Conservation (phyloP, 2,888 invertebrate species). For the Nymphalis urticae region DNA sequence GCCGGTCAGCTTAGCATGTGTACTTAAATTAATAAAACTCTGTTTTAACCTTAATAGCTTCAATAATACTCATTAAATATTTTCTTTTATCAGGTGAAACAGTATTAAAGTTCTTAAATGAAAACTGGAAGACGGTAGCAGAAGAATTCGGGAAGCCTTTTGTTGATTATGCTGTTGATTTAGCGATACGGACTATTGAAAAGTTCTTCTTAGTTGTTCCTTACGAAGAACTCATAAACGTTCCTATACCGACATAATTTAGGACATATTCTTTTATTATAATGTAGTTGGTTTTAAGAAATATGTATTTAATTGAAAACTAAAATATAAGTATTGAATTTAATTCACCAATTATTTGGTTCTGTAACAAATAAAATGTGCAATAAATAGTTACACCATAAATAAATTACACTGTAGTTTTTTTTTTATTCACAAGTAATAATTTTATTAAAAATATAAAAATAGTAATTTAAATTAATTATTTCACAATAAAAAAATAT, state of each 20-base stretch:
- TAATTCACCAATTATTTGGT: too few relatives aligned
- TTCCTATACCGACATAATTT: conserved; percentile 57
- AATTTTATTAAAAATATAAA: too few relatives aligned
- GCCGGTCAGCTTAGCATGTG: too few relatives aligned
- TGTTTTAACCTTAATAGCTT: too few relatives aligned
- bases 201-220: conserved; percentile 70
- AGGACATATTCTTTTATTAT: not conserved
- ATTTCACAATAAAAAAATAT: too few relatives aligned
- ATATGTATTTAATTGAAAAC: not conserved
- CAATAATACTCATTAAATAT: not conserved
- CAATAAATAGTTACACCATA: too few relatives aligned
- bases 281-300: not conserved
- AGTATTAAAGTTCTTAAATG: conserved; percentile 66
- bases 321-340: not conserved
- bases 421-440: too few relatives aligned
- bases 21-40: too few relatives aligned
- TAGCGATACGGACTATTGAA: conserved; percentile 63
- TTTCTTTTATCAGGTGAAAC: conserved; percentile 59
- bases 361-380: too few relatives aligned
- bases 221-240: conserved; percentile 64
- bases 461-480: too few relatives aligned
- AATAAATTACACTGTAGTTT: too few relatives aligned
- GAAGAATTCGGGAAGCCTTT: conserved; percentile 75
- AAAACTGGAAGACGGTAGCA: conserved; percentile 68
- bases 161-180: conserved; percentile 69